Evolutionary conservation across 2,113 vertebrate genomes (phyloP).

Genomic region (Tetrao urogallus): DNA sequence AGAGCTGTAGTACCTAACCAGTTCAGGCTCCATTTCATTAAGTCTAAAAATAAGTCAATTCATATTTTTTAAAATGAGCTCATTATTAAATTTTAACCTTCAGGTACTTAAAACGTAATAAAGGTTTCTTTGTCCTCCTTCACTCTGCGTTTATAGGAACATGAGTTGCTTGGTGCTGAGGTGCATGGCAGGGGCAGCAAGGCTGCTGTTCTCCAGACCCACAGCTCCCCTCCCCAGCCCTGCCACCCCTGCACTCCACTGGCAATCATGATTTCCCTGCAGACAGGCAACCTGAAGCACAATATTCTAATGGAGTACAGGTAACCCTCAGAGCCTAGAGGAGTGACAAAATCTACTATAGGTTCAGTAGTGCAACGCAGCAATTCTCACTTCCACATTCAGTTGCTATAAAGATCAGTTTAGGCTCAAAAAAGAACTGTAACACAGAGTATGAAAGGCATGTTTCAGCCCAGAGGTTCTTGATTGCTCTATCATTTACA

Average conservation of each 20-base stretch:
- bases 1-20: neutral
- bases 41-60: neutral
- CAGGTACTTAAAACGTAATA: neutral
- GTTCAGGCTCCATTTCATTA: neutral
- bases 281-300: neutral
- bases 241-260: neutral
- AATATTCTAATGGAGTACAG: fast-evolving
- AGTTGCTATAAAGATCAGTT: neutral
- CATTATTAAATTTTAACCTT: neutral
- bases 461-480: neutral
- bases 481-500: neutral
- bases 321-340: neutral
- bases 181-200: neutral
- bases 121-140: neutral
- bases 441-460: neutral
- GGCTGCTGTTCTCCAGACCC: neutral
- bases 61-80: neutral
- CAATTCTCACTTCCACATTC: neutral
- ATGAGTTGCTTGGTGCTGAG: neutral
- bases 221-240: neutral
- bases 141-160: neutral
- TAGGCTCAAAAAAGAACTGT: neutral
- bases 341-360: neutral
- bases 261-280: neutral
- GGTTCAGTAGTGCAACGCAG: neutral